phyloP scores from a whole-genome alignment of 2,888 invertebrate genomes.

The Chrysolina haemoptera region DNA sequence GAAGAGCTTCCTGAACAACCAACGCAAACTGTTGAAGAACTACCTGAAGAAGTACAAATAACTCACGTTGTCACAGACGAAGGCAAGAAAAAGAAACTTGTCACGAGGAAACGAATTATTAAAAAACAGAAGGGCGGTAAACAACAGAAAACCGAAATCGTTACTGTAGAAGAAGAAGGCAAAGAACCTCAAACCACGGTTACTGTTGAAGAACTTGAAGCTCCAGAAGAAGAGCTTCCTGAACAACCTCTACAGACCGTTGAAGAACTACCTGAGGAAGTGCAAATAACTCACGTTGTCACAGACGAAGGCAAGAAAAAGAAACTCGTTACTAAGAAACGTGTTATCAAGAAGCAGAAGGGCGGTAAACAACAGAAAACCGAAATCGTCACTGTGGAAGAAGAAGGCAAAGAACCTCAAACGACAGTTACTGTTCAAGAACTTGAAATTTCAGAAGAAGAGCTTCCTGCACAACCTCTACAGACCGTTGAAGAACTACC shows the following conservation, averaged over 20 bases:
- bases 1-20: conserved; percentile 55
- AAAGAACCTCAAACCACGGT: conserved; percentile 56
- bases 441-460: conserved; percentile 57
- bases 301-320: conserved; percentile 65
- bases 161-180: conserved; percentile 60
- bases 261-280: conserved; percentile 52
- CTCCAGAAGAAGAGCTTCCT: conserved; percentile 52
- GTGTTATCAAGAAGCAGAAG: conserved; percentile 58
- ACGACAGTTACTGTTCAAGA: conserved; percentile 67
- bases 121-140: too few species aligned
- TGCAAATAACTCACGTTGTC: conserved; percentile 48
- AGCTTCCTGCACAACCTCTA: conserved; percentile 33
- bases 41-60: conserved; percentile 58
- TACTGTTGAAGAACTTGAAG: conserved; percentile 59
- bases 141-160: conserved; percentile 45
- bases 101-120: conserved; percentile 35
- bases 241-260: conserved; percentile 56
- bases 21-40: conserved; percentile 60
- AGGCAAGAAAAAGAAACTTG: conserved; percentile 63
- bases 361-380: conserved; percentile 59
- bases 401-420: conserved; percentile 65
- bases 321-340: conserved; percentile 59
- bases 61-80: conserved; percentile 58
- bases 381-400: conserved; percentile 61
- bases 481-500: conserved; percentile 39